Base-by-base conservation (phyloP, 2,888 invertebrate species). In the Auanema sp. region DNA sequence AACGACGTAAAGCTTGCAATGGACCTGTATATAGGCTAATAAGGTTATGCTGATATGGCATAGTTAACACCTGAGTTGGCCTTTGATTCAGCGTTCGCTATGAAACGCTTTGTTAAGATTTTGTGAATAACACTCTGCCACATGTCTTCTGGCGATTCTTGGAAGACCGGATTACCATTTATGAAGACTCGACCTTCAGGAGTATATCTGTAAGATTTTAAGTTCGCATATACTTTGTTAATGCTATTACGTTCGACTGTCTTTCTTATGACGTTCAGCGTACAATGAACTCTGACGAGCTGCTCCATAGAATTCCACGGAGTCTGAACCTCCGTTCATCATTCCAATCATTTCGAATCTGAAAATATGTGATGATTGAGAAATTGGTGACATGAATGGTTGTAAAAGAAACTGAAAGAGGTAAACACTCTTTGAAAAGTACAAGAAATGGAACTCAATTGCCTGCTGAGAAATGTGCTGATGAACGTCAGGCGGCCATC, bases 261-360 rank as follows among this genome's bases (percentile, higher is more conserved):
- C 62, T 21, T 55, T 70, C 33, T 33, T 3, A 33, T 8, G 33
- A 33, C 33, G 33, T 33, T 33, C 33, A 21, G 67, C 68, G 40
- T 72, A 76, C 23, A 76, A 60, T 24, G 69, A 69, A 51, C 65
- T 66, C 47, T 64, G 71, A 1, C 69, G 21, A 1, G 68, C 66
- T 0, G 73, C 53, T 23, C 71, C 63, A 54, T 72, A 76, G 60
- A 74, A 74, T 24, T 76, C 76, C 23, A 74, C 68, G 18, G 62
- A 58, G 25, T 71, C 67, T 14, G 64, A 64, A 18, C 72, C 72
- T 50, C 66, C 66, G 53, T 76, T 76, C 74, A 76, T 76, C 69
- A 76, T 74, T 69, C 74, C 74, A 33, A 76, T 69, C 76, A 76
- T 74, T 54, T 60, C 42, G 16, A 50, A 23, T n/a, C 23, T 12